Evolutionary conservation across 2,888 invertebrate genomes (phyloP).

Genomic region (Deilephila porcellus): DNA sequence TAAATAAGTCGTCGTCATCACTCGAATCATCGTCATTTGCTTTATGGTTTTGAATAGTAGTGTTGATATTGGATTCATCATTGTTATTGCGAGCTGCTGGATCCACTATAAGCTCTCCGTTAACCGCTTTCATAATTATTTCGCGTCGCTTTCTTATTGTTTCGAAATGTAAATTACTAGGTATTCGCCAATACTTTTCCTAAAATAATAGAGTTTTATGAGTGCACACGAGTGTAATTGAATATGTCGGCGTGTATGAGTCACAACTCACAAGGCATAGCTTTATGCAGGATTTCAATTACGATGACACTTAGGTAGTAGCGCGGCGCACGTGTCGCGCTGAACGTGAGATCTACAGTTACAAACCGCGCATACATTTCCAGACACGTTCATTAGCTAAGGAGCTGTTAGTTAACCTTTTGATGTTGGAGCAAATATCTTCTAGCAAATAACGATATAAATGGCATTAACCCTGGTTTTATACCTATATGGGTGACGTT

Average conservation of each 20-base stretch:
- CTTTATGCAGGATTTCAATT: background rate
- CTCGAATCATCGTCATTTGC: constrained; percentile 54
- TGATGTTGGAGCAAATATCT: background rate
- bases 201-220: constrained; percentile 57
- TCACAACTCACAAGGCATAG: constrained; percentile 5
- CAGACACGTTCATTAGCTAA: constrained; percentile 20
- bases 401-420: constrained; percentile 23
- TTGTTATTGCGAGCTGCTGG: constrained; percentile 32
- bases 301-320: background rate
- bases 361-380: constrained; percentile 20
- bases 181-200: constrained; percentile 95
- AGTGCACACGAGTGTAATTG: background rate
- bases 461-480: no score
- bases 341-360: background rate
- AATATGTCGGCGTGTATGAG: background rate
- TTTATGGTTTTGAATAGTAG: constrained; percentile 14
- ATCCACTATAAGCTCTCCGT: constrained; percentile 76
- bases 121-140: constrained; percentile 83
- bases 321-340: background rate
- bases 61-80: constrained; percentile 29
- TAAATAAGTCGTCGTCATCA: constrained; percentile 75
- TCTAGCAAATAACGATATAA: background rate
- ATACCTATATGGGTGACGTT: background rate
- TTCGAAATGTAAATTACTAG: constrained; percentile 84
- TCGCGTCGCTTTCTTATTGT: constrained; percentile 84